Evolutionary conservation across 2,888 invertebrate species (phyloP).

Genomic region (Phoenoteleia sp.): DNA sequence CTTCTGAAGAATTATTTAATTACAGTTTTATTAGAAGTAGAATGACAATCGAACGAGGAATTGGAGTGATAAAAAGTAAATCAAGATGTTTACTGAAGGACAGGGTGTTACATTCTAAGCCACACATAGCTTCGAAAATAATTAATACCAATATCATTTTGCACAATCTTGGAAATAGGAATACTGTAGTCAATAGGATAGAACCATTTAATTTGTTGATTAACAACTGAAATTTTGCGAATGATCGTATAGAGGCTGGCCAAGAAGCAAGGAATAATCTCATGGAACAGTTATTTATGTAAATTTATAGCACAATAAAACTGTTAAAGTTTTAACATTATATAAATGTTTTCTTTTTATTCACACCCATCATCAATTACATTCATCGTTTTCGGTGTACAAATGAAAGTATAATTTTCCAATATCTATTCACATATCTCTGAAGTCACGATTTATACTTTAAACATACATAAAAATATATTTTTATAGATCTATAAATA

Average conservation of each 20-base stretch:
- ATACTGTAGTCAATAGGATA: background rate
- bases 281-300: background rate
- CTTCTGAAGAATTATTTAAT: too few species aligned
- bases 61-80: background rate
- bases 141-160: background rate
- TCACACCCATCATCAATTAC: too few species aligned
- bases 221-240: background rate
- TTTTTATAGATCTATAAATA: too few species aligned
- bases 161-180: background rate
- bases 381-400: too few species aligned
- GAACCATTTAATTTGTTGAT: background rate
- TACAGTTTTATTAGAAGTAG: background rate
- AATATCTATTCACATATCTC: too few species aligned
- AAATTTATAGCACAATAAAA: too few species aligned
- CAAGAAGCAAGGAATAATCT: background rate
- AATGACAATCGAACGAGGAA: background rate
- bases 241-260: background rate
- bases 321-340: too few species aligned
- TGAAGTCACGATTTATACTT: too few species aligned
- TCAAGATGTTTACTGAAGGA: background rate
- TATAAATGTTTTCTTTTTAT: too few species aligned
- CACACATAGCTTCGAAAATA: background rate
- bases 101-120: background rate
- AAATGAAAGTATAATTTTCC: too few species aligned
- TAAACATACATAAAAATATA: too few species aligned